Evolutionary conservation across 1,140 invertebrate genomes (phyloP).

Genomic region (Drosophila kohkoa): DNA sequence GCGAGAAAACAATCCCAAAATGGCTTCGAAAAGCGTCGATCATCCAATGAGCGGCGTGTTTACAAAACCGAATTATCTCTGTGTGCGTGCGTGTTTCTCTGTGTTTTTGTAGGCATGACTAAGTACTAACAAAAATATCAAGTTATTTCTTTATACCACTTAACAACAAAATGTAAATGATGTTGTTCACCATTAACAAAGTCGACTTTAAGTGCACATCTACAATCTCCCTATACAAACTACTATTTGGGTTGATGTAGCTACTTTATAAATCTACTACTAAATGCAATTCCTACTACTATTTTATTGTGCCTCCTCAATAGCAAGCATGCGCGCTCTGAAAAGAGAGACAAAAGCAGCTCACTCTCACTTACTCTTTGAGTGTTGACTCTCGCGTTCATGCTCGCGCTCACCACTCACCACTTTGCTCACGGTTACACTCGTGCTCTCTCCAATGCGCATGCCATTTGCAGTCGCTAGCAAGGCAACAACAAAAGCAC

Average conservation of each 20-base stretch:
- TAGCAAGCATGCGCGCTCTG: constrained; percentile 69
- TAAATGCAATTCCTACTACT: constrained; percentile 52
- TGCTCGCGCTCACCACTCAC: constrained; percentile 6
- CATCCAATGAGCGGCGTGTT: constrained; percentile 67
- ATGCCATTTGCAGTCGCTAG: constrained; percentile 50
- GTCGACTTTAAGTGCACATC: not conserved
- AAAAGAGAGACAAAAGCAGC: constrained; percentile 49
- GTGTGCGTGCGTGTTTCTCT: constrained; percentile 8
- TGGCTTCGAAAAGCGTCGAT: constrained; percentile 75
- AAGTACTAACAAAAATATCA: constrained; percentile 6
- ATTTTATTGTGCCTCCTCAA: constrained; percentile 53
- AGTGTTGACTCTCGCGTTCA: constrained; percentile 6
- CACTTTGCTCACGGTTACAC: constrained; percentile 26
- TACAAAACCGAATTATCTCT: constrained; percentile 22
- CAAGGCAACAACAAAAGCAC: constrained; percentile 77
- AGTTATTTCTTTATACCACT: not conserved
- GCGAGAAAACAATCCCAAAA: constrained; percentile 70
- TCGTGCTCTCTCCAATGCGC: constrained; percentile 42
- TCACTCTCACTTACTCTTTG: constrained; percentile 16
- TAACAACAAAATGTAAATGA: not conserved
- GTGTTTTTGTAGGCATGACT: constrained; percentile 7
- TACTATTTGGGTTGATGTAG: constrained; percentile 4
- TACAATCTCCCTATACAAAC: not conserved
- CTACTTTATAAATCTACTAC: constrained; percentile 57
- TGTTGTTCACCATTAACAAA: not conserved